phyloP scores from a whole-genome alignment of 2,797 vertebrate species.

The Mormyrops attenuatus region DNA sequence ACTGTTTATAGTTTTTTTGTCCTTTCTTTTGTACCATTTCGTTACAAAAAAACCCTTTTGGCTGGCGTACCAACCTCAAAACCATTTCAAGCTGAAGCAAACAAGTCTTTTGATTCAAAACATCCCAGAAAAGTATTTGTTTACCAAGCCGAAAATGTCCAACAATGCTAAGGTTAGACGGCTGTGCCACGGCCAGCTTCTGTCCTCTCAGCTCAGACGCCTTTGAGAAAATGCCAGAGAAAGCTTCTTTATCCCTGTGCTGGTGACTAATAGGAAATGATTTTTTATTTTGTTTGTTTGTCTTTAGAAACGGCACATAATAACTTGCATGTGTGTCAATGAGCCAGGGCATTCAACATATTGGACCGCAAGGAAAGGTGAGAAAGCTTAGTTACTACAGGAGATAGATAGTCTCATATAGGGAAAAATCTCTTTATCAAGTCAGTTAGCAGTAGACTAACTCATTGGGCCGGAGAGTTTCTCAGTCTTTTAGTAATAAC shows the following conservation, averaged over 20 bases:
- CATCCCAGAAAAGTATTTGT: conserved; percentile 32
- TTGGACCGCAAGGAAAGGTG: background rate
- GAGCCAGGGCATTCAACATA: background rate
- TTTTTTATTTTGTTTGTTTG: background rate
- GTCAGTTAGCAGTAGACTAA: background rate
- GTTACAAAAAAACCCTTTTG: conserved; percentile 36
- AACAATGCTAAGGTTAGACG: conserved; percentile 24
- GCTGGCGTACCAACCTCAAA: conserved; percentile 39
- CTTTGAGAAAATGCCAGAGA: background rate
- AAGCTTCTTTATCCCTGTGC: background rate
- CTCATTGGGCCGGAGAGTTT: background rate
- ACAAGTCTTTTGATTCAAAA: conserved; percentile 34
- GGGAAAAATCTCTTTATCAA: background rate
- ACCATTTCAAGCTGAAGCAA: conserved; percentile 40
- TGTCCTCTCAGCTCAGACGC: conserved; percentile 21
- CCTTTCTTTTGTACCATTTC: conserved; percentile 17
- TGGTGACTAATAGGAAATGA: background rate
- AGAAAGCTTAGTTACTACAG: background rate
- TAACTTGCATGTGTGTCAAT: background rate
- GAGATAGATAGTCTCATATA: background rate
- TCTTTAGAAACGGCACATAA: background rate
- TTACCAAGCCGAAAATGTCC: conserved; percentile 32
- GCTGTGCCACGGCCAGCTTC: background rate
- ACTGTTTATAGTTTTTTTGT: background rate
- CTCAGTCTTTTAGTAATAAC: background rate